Evolutionary conservation across 2,797 vertebrate genomes (phyloP).

Genomic region (Yasuhikotakia modesta): DNA sequence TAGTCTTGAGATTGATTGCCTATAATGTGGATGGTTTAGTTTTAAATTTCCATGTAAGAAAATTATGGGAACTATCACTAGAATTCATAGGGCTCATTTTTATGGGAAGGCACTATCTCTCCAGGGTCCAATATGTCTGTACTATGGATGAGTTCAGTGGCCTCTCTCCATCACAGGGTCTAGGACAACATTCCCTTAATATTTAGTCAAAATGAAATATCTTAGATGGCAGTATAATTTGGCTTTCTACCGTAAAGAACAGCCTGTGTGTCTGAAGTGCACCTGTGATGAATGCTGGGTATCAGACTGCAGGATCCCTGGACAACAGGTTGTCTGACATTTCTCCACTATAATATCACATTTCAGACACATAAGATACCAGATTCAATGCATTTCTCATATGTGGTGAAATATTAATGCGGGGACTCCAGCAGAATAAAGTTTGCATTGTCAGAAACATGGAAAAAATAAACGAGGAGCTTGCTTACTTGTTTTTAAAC

Average conservation of each 20-base stretch:
- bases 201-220: neutral
- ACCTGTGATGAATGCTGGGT: neutral
- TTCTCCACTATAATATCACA: neutral
- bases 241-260: neutral
- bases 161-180: too few relatives aligned
- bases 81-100: too few relatives aligned
- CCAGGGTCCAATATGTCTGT: too few relatives aligned
- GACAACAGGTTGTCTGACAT: neutral
- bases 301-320: neutral
- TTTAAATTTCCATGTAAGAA: neutral
- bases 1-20: neutral
- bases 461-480: neutral
- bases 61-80: neutral
- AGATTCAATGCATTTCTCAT: neutral
- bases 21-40: neutral
- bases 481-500: too few relatives aligned
- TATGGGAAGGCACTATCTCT: too few relatives aligned
- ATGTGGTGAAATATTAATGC: neutral
- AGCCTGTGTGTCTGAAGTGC: neutral
- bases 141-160: too few relatives aligned
- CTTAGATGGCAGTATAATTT: neutral
- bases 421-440: neutral
- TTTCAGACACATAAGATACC: neutral
- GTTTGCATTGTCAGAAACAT: neutral
- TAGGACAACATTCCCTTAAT: neutral